Evolutionary conservation across 1,140 invertebrate species (phyloP), one percentile per base, ranked within the genome.

Genomic region (Apis dorsata): DNA sequence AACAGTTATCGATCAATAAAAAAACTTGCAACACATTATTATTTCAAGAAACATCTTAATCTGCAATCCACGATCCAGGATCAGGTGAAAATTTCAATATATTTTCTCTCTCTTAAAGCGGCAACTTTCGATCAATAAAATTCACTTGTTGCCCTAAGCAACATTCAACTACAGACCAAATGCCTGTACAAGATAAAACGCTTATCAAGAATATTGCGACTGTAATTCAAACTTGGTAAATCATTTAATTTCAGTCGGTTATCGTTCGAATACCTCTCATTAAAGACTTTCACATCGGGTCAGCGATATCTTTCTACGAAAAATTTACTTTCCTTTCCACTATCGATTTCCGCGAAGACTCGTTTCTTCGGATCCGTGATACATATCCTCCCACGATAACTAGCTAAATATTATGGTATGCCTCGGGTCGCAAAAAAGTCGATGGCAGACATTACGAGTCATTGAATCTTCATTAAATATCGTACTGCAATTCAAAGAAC

Each of bases 321-420:
- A 81, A 81, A 76, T 68, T 53, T 71, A 28, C 81, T 83, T 83
- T 83, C 81, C 59, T 71, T 83, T 65, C 68, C 57, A 65, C 75
- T 78, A 57, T 78, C 81, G 57, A 70, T 83, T 83, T 83, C 74
- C 59, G 19, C 44, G 74, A 44, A 19, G 49, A 21, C 19, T 3
- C 17, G 74, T 63, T 69, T 10, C 63, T 15, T 63, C 59, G 73
- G 11, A 57, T 60, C 55, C 73, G 55, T 55, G 66, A 49, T 7
- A 49, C 17, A 70, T 57, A 49, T 44, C 34, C 34, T 44, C 34
- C 34, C 34, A 44, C 34, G 62, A 63, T 82, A 78, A 71, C 71
- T 60, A 57, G 34, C 34, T 44, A 44, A 44, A 44, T 44, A 44
- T 44, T 44, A 44, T 44, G 34, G 4, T 44, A 44, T 7, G 34